Conservation (phyloP, 1,140 invertebrate species). For the Zophobas atratus region DNA sequence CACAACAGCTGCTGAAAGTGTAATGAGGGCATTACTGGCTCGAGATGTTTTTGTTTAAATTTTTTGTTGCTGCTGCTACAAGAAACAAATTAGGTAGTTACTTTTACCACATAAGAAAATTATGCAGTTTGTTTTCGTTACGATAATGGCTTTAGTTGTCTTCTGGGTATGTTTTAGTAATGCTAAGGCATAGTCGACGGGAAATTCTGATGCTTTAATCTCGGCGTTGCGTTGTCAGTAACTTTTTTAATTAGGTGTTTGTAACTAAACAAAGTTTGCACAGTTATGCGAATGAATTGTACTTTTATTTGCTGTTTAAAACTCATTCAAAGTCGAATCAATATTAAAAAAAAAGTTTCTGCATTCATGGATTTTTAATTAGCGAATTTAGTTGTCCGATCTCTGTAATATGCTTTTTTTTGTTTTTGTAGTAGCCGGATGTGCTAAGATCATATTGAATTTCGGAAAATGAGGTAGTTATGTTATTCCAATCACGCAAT, state of each 20-base stretch:
- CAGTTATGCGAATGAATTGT: slow-evolving; percentile 5
- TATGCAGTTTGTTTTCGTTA: slow-evolving; percentile 6
- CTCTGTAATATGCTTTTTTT: too few relatives aligned
- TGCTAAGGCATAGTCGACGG: background rate
- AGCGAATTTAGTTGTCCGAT: too few relatives aligned
- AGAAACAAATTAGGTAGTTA: slow-evolving; percentile 26
- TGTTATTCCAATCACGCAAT: too few relatives aligned
- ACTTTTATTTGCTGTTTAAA: slow-evolving; percentile 1
- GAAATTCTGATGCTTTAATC: slow-evolving; percentile 17
- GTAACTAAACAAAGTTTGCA: slow-evolving; percentile 5
- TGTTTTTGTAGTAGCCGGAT: too few relatives aligned
- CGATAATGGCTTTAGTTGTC: background rate
- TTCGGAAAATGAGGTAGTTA: too few relatives aligned
- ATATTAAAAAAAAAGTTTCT: slow-evolving; percentile 2
- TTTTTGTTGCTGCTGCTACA: background rate
- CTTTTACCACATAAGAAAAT: slow-evolving; percentile 1
- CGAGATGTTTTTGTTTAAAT: slow-evolving; percentile 22
- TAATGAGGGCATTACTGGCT: slow-evolving; percentile 28
- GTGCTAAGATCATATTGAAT: too few relatives aligned
- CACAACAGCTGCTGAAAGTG: slow-evolving; percentile 18
- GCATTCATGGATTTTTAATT: background rate
- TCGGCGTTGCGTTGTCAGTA: slow-evolving; percentile 4
- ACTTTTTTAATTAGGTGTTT: slow-evolving; percentile 37
- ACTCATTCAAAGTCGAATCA: slow-evolving; percentile 2
- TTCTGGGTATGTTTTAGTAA: background rate